Evolutionary conservation across 2,797 vertebrate species (phyloP).

Genomic region (Furcifer pardalis): DNA sequence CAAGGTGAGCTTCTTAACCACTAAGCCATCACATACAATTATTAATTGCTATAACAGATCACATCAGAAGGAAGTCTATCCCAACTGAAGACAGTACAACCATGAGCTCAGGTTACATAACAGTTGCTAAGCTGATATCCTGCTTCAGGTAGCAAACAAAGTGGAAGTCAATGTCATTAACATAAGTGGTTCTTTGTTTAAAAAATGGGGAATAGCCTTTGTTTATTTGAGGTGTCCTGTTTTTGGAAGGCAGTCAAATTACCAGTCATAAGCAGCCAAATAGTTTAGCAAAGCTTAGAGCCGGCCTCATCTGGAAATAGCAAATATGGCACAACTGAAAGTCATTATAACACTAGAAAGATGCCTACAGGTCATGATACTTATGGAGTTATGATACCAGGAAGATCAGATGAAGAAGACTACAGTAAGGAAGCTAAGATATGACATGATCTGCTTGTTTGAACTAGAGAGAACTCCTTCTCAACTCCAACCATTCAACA

Average conservation of each 20-base stretch:
- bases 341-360: neutral
- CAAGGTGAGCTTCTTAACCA: too few relatives aligned
- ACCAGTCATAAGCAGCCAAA: neutral
- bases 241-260: too few relatives aligned
- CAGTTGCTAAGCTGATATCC: neutral
- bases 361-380: neutral
- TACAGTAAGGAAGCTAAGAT: neutral
- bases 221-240: neutral
- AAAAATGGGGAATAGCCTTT: neutral
- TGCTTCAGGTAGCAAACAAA: neutral
- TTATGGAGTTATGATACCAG: too few relatives aligned
- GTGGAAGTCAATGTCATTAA: neutral
- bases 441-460: neutral
- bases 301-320: neutral
- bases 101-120: neutral
- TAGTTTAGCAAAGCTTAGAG: neutral
- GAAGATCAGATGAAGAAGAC: neutral
- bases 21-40: too few relatives aligned
- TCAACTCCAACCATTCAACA: neutral
- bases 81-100: too few relatives aligned
- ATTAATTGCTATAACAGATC: too few relatives aligned
- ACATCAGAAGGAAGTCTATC: too few relatives aligned
- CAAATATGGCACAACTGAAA: neutral
- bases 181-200: neutral
- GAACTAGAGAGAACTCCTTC: neutral